phyloP scores from a whole-genome alignment of 2,888 invertebrate species.

The Patella pellucida region DNA sequence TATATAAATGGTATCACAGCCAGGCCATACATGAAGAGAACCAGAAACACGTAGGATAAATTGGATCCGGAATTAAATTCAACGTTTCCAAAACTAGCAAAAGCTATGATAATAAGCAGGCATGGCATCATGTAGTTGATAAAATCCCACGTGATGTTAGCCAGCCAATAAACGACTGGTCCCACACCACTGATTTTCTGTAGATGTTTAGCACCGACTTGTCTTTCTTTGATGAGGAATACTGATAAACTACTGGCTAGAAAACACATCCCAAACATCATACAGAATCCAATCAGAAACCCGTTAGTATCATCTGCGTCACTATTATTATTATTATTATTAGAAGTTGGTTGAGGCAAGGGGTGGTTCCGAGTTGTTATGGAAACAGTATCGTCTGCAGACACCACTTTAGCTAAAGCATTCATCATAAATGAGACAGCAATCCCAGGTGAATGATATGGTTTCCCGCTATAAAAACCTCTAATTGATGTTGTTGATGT shows the following conservation, averaged over 20 bases:
- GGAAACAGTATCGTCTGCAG: conserved; percentile 19
- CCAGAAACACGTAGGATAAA: conserved; percentile 73
- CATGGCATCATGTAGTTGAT: conserved; percentile 77
- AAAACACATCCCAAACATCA: conserved; percentile 66
- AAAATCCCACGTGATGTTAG: conserved; percentile 80
- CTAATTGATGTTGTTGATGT: conserved; percentile 72
- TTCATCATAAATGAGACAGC: conserved; percentile 73
- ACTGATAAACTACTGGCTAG: conserved; percentile 61
- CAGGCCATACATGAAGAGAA: conserved; percentile 80
- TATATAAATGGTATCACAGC: conserved; percentile 83
- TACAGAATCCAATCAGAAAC: conserved; percentile 51
- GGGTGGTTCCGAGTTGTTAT: conserved; percentile 47
- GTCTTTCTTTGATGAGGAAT: conserved; percentile 62
- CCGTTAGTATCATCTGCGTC: conserved; percentile 29
- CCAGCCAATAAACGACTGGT: conserved; percentile 78
- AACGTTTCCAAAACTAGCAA: conserved; percentile 78
- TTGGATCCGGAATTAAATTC: conserved; percentile 73
- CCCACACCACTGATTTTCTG: conserved; percentile 66
- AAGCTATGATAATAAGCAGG: conserved; percentile 76
- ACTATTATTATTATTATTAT: background rate
- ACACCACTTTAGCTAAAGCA: conserved; percentile 38
- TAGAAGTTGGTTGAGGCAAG: conserved; percentile 23
- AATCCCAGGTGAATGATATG: conserved; percentile 81
- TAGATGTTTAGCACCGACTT: conserved; percentile 59
- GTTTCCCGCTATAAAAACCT: conserved; percentile 86